Conservation (phyloP, 2,113 vertebrate genomes). For the Turnix velox region DNA sequence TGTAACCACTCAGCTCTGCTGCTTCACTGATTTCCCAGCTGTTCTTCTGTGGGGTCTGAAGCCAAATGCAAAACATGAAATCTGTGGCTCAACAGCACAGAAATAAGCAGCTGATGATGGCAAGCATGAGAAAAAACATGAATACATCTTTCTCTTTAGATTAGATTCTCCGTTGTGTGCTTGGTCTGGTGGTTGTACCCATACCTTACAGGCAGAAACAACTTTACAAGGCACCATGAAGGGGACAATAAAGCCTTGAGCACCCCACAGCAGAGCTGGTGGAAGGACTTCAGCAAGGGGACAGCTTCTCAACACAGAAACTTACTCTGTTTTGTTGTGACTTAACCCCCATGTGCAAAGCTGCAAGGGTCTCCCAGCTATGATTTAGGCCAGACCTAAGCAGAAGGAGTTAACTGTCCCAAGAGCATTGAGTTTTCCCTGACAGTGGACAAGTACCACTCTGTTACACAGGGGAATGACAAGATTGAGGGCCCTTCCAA, state of each 20-base stretch:
- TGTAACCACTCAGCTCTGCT: conserved; percentile 67
- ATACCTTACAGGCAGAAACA: not conserved
- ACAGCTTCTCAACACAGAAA: not conserved
- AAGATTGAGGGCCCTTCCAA: conserved; percentile 31
- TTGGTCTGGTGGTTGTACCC: not conserved
- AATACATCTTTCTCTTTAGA: not conserved
- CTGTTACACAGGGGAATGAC: not conserved
- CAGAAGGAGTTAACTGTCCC: not conserved
- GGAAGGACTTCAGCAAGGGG: not conserved
- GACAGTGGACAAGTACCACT: not conserved
- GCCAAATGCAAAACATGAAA: conserved; percentile 21
- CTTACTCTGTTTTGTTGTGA: not conserved
- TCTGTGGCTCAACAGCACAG: conserved; percentile 17
- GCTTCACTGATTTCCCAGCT: conserved; percentile 70
- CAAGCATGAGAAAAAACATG: conserved; percentile 35
- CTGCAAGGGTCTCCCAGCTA: not conserved
- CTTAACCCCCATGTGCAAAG: fast-evolving
- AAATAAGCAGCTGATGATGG: not conserved
- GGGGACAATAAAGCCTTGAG: not conserved
- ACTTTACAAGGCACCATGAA: not conserved
- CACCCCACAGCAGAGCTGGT: not conserved
- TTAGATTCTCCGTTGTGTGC: not conserved
- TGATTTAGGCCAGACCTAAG: not conserved
- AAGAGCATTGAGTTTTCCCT: not conserved
- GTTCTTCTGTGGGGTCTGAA: conserved; percentile 42